Conservation (phyloP, 2,797 vertebrate genomes). For the Tokudaia tokunoshimensis region DNA sequence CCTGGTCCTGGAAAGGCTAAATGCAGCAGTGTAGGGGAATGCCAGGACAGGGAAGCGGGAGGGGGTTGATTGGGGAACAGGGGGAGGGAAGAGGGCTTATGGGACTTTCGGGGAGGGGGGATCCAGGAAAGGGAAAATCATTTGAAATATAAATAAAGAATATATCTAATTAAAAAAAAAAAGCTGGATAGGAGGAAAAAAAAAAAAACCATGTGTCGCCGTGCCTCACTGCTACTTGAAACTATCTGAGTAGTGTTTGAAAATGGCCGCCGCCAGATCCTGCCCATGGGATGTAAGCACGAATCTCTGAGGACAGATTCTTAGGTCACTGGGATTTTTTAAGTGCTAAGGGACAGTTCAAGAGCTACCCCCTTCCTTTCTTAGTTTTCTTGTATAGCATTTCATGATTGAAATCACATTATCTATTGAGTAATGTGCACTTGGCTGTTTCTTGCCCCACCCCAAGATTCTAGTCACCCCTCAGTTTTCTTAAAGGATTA, state of each 20-base stretch:
- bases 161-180: no score
- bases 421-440: neutral
- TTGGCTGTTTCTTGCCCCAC: neutral
- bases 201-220: neutral
- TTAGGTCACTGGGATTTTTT: neutral
- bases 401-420: neutral
- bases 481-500: neutral
- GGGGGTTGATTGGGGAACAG: no score
- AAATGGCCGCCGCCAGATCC: neutral
- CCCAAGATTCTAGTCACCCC: neutral
- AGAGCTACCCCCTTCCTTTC: neutral
- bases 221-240: neutral
- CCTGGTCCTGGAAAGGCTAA: no score
- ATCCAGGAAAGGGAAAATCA: no score
- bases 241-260: neutral
- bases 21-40: no score
- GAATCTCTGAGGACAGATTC: neutral
- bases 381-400: constrained; percentile 10
- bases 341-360: neutral
- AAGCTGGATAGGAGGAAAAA: no score
- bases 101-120: no score
- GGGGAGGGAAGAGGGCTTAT: no score
- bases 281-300: neutral
- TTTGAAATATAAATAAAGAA: no score
- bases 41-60: no score